A percentile compares a stretch with the other conserved stretches of the same genome.
These are phyloP conservation scores for Pagetopsis macropterus DNA, from an alignment of 2,797 vertebrate species.

Conservation along the genomic window DNA sequence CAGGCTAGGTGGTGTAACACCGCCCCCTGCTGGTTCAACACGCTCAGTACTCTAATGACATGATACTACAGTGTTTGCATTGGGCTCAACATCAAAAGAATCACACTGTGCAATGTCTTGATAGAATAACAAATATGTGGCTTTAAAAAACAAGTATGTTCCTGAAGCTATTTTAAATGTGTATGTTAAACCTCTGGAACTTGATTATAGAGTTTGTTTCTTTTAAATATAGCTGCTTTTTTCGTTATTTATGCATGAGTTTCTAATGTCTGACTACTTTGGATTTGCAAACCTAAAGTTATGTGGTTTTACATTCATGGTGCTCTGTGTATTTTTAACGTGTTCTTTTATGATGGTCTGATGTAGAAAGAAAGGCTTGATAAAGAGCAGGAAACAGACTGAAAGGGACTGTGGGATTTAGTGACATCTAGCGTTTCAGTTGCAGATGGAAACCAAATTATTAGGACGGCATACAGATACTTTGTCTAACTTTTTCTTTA, in stretches of 20 bases:
- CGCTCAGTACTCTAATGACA: neutral
- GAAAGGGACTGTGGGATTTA: neutral
- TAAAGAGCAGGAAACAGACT: neutral
- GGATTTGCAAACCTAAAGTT: neutral
- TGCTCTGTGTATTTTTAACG: neutral
- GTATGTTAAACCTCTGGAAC: neutral
- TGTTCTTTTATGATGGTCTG: too few species aligned
- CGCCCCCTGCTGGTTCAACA: slow-evolving; percentile 64
- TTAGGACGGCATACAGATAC: too few species aligned
- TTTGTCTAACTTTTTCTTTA: too few species aligned
- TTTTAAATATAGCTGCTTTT: neutral
- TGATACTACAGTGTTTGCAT: neutral
- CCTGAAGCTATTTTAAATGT: neutral
- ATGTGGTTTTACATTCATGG: neutral
- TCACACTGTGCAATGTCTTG: neutral
- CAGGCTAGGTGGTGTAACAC: neutral
- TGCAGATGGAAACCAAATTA: too few species aligned
- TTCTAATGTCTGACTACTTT: neutral
- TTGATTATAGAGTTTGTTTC: neutral
- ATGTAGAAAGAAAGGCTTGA: too few species aligned
- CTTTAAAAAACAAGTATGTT: neutral
- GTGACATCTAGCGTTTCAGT: too few species aligned
- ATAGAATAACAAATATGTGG: neutral
- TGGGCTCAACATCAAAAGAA: neutral
- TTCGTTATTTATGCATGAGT: neutral